Base-by-base conservation (phyloP, 2,888 invertebrate genomes). In the Trisateles emortualis region DNA sequence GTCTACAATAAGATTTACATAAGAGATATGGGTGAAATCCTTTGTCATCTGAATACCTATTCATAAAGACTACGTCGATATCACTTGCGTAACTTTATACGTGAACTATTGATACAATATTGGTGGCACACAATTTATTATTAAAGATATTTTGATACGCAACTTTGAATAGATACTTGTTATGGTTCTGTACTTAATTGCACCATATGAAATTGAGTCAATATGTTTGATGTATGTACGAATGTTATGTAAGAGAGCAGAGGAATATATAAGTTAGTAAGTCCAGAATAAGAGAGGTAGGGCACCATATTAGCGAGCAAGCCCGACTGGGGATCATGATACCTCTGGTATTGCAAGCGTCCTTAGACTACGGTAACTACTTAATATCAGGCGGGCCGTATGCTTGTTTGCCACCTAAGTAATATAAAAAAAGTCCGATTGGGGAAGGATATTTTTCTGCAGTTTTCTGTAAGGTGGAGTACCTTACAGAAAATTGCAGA, bases 11-110 rank as follows among this genome's bases (percentile, higher is more conserved):
- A 59, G 69, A 76, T 84, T 89, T 89, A 87, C 83, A 84, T 88
- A 88, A 88, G 75, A 72, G 75, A 79, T 78, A 78, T 74, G 60
- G 81, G 78, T 76, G 84, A 87, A 88, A 86, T 88, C 86, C 79
- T 87, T 89, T 90, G 86, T 88, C 85, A 84, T 81, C 81, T 81
- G 80, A 83, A 80, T 81, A 80, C 74, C 79, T 85, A 86, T 88
- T 85, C 84, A 82, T 76, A 73, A 68, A 74, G 64, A 72, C 71
- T 68, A 68, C 72, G 76, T 78, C 76, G 74, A 75, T 60, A 58
- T 53, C 22, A 74, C 71, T 87, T 87, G 78, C 78, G 71, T 78
- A 82, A 86, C 64, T 55, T 49, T 53, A 64, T 63, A 67, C 70
- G 64, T 64, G 62, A 26, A 63, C 68, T 64, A 69, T 74, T 74